phyloP scores from a whole-genome alignment of 2,888 invertebrate genomes.

The Achlya flavicornis region DNA sequence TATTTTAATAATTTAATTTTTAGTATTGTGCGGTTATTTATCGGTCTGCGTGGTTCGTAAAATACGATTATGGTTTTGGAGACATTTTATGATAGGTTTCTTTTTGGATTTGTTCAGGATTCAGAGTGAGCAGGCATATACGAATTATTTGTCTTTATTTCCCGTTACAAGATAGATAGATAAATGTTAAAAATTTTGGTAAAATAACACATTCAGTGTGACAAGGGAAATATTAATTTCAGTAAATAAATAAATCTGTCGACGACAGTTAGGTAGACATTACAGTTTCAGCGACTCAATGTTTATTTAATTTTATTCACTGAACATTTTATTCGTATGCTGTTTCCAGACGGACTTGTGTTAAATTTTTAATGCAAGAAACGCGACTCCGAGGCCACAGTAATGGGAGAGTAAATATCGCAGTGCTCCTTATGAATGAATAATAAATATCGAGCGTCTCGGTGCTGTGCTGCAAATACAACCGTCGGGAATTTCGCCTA shows the following conservation, averaged over 20 bases:
- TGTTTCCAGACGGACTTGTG: slow-evolving; percentile 53
- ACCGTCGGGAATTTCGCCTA: slow-evolving; percentile 47
- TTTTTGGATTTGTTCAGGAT: not conserved
- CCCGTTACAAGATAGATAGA: too few species aligned
- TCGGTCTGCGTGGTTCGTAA: slow-evolving; percentile 36
- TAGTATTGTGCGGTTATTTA: slow-evolving; percentile 48
- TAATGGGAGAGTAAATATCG: slow-evolving; percentile 80
- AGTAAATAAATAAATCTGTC: slow-evolving; percentile 21
- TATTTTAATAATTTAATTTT: too few species aligned
- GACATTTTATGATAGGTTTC: slow-evolving; percentile 19
- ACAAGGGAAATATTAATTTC: slow-evolving; percentile 3
- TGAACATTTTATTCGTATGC: slow-evolving; percentile 48
- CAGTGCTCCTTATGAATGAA: slow-evolving; percentile 75
- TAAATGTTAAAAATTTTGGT: not conserved
- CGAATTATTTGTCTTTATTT: too few species aligned
- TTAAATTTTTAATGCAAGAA: slow-evolving; percentile 75
- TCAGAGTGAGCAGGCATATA: too few species aligned
- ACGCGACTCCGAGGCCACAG: slow-evolving; percentile 67
- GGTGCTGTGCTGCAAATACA: slow-evolving; percentile 59
- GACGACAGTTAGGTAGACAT: not conserved
- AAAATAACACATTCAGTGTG: not conserved
- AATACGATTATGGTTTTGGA: slow-evolving; percentile 42
- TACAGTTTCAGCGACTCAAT: slow-evolving; percentile 22
- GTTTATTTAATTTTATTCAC: slow-evolving; percentile 50
- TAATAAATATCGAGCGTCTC: slow-evolving; percentile 65